phyloP scores from a whole-genome alignment of 2,113 vertebrate species.

The Proterorhinus semilunaris region DNA sequence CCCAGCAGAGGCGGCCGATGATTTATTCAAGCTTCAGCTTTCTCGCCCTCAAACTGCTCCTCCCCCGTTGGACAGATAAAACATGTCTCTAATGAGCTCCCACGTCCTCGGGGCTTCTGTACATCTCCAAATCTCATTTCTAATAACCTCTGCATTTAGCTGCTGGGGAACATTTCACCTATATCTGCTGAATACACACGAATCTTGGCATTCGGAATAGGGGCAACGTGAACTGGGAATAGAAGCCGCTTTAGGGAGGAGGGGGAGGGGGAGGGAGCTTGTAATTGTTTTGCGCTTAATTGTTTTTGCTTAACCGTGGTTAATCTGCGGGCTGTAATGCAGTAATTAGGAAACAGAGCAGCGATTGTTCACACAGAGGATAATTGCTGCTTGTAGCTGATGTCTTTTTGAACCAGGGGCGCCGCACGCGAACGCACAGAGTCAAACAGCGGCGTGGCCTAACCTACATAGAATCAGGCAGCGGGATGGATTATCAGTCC shows the following conservation, averaged over 20 bases:
- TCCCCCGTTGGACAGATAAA: conserved; percentile 44
- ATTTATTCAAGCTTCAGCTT: conserved; percentile 36
- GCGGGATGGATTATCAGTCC: conserved; percentile 25
- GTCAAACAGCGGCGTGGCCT: conserved; percentile 15
- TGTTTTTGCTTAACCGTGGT: conserved; percentile 71
- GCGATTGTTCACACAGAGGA: conserved; percentile 57
- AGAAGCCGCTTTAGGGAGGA: conserved; percentile 26
- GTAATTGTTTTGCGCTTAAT: conserved; percentile 42
- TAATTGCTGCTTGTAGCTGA: conserved; percentile 64
- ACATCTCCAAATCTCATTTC: conserved; percentile 51
- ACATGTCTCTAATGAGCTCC: conserved; percentile 47
- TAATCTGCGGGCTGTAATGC: conserved; percentile 68
- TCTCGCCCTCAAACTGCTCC: conserved; percentile 32
- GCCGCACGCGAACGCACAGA: neutral
- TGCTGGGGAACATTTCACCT: conserved; percentile 51
- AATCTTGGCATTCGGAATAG: conserved; percentile 25
- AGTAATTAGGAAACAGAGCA: conserved; percentile 64
- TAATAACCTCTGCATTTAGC: conserved; percentile 59
- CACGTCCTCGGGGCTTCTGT: conserved; percentile 44
- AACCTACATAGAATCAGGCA: conserved; percentile 12
- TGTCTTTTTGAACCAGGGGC: conserved; percentile 36
- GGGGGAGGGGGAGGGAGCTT: neutral
- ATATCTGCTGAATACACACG: conserved; percentile 24
- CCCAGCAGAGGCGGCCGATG: conserved; percentile 14
- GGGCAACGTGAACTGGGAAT: conserved; percentile 26